Base-by-base conservation (phyloP, 2,888 invertebrate genomes). In the Augiades crinisus region DNA sequence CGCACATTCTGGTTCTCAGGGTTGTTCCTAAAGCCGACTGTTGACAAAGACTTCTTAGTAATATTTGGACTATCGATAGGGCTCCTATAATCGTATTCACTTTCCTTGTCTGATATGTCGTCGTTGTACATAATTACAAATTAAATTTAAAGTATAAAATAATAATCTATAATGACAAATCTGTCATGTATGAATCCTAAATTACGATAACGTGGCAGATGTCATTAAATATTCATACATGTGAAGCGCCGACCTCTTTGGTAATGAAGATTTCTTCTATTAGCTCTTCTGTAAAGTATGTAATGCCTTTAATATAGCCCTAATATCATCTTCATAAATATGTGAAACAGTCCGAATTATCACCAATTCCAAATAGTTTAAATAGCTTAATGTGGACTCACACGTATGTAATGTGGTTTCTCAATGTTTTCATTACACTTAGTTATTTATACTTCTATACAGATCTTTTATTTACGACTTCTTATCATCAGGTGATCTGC, bases 21-120 rank as follows among this genome's bases (percentile, higher is more conserved):
- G 43, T 66, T 78, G 53, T 75, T 85, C 56, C 81, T 69, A 47
- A 88, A 89, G 13, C 82, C 87, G 6, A 84, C 81, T 2, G 85
- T 78, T 0, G 89, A 89, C 40, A 88, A 53, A 1, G 86, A 89
- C 62, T 88, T 88, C 59, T 85, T 87, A 12, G 79, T 85, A 22
- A 87, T 68, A 62, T 72, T 83, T 2, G 79, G 80, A 57, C 75
- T 81, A 22, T 79, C 76, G 27, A 77, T 78, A 2, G 74, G 75
- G 56, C 75, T 81, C 56, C 75, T 70, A 45, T 84, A 80, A 52
- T 86, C 84, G 56, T 72, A 78, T 63, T 86, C 86, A 55, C 79
- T 85, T 56, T 85, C 88, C 70, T 76, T 86, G 65, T 86, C 87
- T 31, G 86, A 86, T 69, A 72, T 78, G 58, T 86, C 82, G 60